Base-by-base conservation (phyloP, 2,888 invertebrate species). In the Cosmorhoe ocellata region DNA sequence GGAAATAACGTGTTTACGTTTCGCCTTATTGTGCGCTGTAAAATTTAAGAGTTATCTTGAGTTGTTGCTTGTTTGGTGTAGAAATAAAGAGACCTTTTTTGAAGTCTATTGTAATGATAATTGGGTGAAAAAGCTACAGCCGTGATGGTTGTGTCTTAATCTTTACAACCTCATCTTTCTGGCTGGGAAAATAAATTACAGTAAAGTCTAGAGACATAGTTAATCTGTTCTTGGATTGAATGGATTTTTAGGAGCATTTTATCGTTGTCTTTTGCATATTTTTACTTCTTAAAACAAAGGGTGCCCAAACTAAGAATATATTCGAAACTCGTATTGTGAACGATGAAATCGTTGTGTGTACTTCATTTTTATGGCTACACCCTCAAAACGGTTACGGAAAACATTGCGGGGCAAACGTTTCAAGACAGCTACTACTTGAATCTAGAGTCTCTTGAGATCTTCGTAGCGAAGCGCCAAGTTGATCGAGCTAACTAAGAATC, bases 1-100 rank as follows among this genome's bases (percentile, higher is more conserved):
- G 39, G 31, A 58, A 57, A 52, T 43, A 40, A 51, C 45, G 42
- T 49, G 44, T 50, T 53, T 57, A 57, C 54, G 50, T 47, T 48
- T 30, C 11, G 26, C 27, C 28, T 44, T 56, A 51, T 51, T 51
- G 36, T 31, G 37, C 13, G 47, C 36, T 47, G 47, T 37, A 48
- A 44, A 51, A 48, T 48, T 56, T 41, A 13, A 36, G 50, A 42
- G 38, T 38, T 43, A 46, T 47, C 38, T 55, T 39, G 32, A 50
- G 50, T 42, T 50, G 42, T 46, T 39, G 34, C 39, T 46, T 45
- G 37, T 49, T 53, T 41, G 40, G 26, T 18, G 28, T 31, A 33
- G 30, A 49, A 54, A 47, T 45, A 43, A 51, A 28, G 13, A 41
- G 50, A 42, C 33, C n/a, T 51, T 46, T 44, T 32, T 32, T 22